Evolutionary conservation across 2,797 vertebrate genomes (phyloP).

Genomic region (Selene dorsalis): DNA sequence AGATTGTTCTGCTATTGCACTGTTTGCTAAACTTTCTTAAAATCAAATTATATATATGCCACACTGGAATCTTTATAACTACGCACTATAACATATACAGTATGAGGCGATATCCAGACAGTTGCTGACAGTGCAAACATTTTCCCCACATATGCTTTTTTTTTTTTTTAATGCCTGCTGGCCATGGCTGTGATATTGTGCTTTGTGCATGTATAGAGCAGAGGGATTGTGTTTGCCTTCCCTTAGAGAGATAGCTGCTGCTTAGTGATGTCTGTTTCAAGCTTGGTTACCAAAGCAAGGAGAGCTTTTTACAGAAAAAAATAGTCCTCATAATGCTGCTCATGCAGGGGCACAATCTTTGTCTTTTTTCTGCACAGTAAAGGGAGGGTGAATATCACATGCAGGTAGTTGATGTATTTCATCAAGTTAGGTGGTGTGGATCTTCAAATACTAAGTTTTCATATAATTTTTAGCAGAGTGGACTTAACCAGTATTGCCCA

Average conservation of each 20-base stretch:
- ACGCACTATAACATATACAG: slow-evolving; percentile 9
- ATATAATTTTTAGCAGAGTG: neutral
- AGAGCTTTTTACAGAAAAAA: slow-evolving; percentile 21
- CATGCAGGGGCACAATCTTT: neutral
- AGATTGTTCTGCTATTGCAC: neutral
- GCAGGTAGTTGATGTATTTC: neutral
- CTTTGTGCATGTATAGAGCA: slow-evolving; percentile 36
- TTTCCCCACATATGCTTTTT: slow-evolving; percentile 44
- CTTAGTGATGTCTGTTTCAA: slow-evolving; percentile 50
- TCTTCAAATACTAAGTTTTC: neutral
- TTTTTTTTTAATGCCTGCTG: slow-evolving; percentile 51
- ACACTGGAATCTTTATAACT: slow-evolving; percentile 17
- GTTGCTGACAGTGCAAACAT: slow-evolving; percentile 64
- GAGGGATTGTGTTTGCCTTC: slow-evolving; percentile 25
- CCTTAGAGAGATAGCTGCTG: slow-evolving; percentile 37
- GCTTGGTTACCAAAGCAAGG: slow-evolving; percentile 16
- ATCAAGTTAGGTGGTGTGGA: neutral
- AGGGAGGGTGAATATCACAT: neutral
- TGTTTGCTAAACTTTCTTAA: slow-evolving; percentile 3
- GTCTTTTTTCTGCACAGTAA: neutral
- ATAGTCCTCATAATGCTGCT: neutral
- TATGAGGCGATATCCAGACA: slow-evolving; percentile 26
- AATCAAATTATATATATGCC: slow-evolving; percentile 14
- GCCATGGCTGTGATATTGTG: slow-evolving; percentile 50
- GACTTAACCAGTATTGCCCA: slow-evolving; percentile 8